Conservation (phyloP, 2,888 invertebrate genomes). For the Hirtodrosophila duncani region DNA sequence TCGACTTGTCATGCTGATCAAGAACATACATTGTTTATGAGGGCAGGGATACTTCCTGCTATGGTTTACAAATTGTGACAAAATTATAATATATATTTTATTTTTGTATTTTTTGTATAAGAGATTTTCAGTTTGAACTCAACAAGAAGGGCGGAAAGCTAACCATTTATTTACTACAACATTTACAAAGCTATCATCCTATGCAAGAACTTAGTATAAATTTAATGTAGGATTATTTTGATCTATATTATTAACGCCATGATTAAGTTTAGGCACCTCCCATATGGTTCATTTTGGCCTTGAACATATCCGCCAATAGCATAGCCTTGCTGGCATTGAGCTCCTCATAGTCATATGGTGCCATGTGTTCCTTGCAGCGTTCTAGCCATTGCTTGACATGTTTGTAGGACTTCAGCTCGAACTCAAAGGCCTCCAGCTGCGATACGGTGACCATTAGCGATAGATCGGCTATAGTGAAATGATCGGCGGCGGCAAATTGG, state of each 20-base stretch:
- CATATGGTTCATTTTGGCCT: slow-evolving; percentile 76
- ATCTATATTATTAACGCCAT: neutral
- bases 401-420: slow-evolving; percentile 80
- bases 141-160: too few relatives aligned
- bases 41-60: too few relatives aligned
- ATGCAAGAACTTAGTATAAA: too few relatives aligned
- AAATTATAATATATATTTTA: too few relatives aligned
- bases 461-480: slow-evolving; percentile 78
- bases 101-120: too few relatives aligned
- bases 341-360: slow-evolving; percentile 84
- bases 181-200: slow-evolving; percentile 14
- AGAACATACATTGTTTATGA: too few relatives aligned
- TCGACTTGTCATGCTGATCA: too few relatives aligned
- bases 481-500: slow-evolving; percentile 81
- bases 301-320: slow-evolving; percentile 80
- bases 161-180: slow-evolving; percentile 34
- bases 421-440: slow-evolving; percentile 79
- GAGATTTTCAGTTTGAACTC: too few relatives aligned
- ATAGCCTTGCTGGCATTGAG: slow-evolving; percentile 82
- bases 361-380: slow-evolving; percentile 82
- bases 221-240: too few relatives aligned
- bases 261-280: slow-evolving; percentile 1
- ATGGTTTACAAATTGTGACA: too few relatives aligned
- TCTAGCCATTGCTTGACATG: slow-evolving; percentile 83
- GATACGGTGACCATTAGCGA: slow-evolving; percentile 76